These are phyloP conservation scores for Thamnophis sirtalis DNA, from an alignment of 2,113 vertebrate species.

Conservation along the genomic window DNA sequence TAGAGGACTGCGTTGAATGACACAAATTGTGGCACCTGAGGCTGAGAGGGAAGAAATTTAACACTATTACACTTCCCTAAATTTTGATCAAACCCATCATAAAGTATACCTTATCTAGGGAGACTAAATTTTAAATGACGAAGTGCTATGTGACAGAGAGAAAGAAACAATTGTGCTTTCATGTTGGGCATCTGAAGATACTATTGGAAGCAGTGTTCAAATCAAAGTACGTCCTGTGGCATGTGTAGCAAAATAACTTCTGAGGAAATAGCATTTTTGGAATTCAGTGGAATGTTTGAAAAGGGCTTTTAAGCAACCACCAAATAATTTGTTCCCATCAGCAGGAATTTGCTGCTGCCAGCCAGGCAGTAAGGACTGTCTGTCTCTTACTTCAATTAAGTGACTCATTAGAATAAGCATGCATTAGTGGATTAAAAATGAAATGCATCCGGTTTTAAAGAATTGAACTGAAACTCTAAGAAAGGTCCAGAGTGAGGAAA, in stretches of 20 bases:
- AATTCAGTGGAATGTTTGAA: not conserved
- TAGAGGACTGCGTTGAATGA: not conserved
- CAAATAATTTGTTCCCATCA: not conserved
- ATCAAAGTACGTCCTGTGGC: not conserved
- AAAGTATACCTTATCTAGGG: not conserved
- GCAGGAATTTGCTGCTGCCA: not conserved
- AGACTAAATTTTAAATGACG: not conserved
- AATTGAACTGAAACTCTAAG: not conserved
- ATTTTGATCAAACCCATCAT: not conserved
- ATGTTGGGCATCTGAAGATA: not conserved
- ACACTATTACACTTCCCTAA: not conserved
- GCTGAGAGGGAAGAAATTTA: not conserved
- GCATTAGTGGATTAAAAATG: slow-evolving; percentile 22
- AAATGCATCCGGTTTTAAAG: slow-evolving; percentile 11
- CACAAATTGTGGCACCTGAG: not conserved
- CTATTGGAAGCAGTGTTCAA: not conserved
- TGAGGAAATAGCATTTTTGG: not conserved
- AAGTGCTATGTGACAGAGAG: not conserved
- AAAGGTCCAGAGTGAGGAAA: not conserved
- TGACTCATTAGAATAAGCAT: slow-evolving; percentile 6
- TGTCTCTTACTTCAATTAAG: not conserved
- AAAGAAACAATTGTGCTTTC: not conserved
- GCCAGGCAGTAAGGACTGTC: not conserved
- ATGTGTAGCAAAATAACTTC: not conserved
- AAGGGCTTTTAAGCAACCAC: not conserved